phyloP scores from a whole-genome alignment of 2,113 vertebrate genomes.

The Miniopterus natalensis region DNA sequence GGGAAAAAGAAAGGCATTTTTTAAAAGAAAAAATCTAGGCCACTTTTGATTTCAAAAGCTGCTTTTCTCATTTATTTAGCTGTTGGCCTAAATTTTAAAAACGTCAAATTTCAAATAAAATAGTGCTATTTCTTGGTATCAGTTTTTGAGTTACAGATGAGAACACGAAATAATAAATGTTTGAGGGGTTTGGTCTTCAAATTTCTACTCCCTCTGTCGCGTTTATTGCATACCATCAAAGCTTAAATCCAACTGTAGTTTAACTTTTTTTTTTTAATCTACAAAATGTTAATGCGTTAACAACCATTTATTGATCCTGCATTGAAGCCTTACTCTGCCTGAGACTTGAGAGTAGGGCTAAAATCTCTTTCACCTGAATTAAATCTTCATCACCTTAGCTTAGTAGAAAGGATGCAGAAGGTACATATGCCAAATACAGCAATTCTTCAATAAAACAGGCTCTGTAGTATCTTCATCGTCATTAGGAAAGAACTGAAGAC shows the following conservation, averaged over 20 bases:
- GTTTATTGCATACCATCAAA: neutral
- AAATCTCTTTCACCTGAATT: neutral
- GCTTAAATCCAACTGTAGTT: neutral
- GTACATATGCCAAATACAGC: neutral
- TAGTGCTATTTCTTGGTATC: neutral
- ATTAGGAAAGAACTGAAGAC: neutral
- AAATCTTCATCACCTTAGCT: neutral
- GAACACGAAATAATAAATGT: constrained; percentile 1
- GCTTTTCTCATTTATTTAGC: constrained; percentile 75
- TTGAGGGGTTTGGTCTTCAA: neutral
- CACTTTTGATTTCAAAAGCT: constrained; percentile 66
- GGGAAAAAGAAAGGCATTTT: constrained; percentile 32
- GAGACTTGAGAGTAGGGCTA: neutral
- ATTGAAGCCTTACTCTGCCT: neutral
- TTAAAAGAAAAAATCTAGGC: constrained; percentile 73
- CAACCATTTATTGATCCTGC: neutral
- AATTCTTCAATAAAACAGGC: neutral
- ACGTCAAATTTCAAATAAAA: constrained; percentile 71
- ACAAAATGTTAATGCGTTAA: neutral
- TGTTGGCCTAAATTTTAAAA: constrained; percentile 72
- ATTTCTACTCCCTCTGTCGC: neutral
- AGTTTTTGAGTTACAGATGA: constrained; percentile 50
- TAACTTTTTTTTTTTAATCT: neutral
- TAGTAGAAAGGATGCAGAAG: neutral
- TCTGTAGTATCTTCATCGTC: neutral